Evolutionary conservation across 2,888 invertebrate genomes (phyloP).

Genomic region (Punctoribates punctum): DNA sequence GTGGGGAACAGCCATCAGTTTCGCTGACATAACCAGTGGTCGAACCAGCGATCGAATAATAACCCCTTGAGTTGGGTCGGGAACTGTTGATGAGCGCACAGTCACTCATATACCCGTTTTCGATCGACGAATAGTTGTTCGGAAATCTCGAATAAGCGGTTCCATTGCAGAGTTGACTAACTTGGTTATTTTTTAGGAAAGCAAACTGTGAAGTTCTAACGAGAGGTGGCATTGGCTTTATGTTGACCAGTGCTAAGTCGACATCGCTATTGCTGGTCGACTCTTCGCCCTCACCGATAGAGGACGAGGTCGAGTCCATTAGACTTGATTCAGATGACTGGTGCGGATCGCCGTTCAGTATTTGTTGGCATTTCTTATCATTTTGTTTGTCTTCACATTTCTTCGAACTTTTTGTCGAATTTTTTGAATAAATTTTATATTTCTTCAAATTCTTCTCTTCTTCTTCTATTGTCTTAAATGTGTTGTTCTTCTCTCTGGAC

Average conservation of each 20-base stretch:
- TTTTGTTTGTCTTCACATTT: neutral
- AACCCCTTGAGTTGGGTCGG: neutral
- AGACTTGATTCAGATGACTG: neutral
- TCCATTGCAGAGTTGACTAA: neutral
- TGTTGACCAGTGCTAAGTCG: slow-evolving; percentile 67
- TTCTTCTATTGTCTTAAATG: neutral
- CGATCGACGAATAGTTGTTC: slow-evolving; percentile 20
- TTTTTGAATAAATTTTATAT: neutral
- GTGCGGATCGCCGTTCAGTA: neutral
- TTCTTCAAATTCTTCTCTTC: neutral
- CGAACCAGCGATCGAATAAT: neutral
- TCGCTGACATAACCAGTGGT: slow-evolving; percentile 16
- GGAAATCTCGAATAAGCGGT: neutral
- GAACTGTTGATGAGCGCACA: neutral
- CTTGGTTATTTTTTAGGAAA: slow-evolving; percentile 46
- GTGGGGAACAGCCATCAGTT: slow-evolving; percentile 1
- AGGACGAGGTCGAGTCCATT: neutral
- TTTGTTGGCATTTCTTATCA: neutral
- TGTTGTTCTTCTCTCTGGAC: slow-evolving; percentile 42
- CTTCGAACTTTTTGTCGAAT: neutral
- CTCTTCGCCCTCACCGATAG: slow-evolving; percentile 54
- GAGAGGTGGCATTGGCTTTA: slow-evolving; percentile 88
- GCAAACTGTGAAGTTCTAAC: slow-evolving; percentile 53
- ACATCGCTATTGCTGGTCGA: slow-evolving; percentile 56
- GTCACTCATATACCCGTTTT: slow-evolving; percentile 31